Base-by-base conservation (phyloP, 2,888 invertebrate species). In the Pilophorus perplexus region DNA sequence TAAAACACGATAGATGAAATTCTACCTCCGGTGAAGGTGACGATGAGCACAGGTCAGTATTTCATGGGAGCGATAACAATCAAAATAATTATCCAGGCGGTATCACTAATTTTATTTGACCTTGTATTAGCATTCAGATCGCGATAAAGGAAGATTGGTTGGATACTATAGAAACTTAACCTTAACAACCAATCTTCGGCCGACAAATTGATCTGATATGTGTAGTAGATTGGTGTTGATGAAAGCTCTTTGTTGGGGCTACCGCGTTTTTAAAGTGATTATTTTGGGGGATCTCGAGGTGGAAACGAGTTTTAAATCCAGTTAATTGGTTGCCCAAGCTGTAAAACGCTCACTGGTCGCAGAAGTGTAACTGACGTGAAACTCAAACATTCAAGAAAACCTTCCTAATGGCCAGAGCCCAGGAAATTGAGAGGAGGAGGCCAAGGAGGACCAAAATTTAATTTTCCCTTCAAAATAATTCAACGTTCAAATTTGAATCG, bases 121-220 rank as follows among this genome's bases (percentile, higher is more conserved):
- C 55, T 55, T 38, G 55, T 22, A 55, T 55, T 55, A 55, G 38
- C 55, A 55, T 55, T 55, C 55, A 38, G 40, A 55, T 55, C 55
- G 37, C 55, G 55, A 55, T 55, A 55, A 38, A 20, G 38, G 18
- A 55, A 38, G 55, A 55, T 55, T 55, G 55, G 55, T 55, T 55
- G 12, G 40, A 55, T 55, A 55, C 38, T n/a, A 16, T n/a, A n/a
- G n/a, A n/a, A 16, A 14, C n/a, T n/a, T n/a, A 52, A 52, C 25
- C 27, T 52, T 25, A 52, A 52, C 27, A 52, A 52, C 52, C 52
- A 52, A 52, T 52, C 16, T 52, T 2, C 28, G 18, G 52, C 55
- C 22, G 55, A 55, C 55, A 55, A 55, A 55, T 55, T 38, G 55
- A 55, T 55, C 55, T 55, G 55, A 55, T 55, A 20, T n/a, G n/a